Base-by-base conservation (phyloP, 1,140 invertebrate species). In the Pseudachorutes palmiensis region DNA sequence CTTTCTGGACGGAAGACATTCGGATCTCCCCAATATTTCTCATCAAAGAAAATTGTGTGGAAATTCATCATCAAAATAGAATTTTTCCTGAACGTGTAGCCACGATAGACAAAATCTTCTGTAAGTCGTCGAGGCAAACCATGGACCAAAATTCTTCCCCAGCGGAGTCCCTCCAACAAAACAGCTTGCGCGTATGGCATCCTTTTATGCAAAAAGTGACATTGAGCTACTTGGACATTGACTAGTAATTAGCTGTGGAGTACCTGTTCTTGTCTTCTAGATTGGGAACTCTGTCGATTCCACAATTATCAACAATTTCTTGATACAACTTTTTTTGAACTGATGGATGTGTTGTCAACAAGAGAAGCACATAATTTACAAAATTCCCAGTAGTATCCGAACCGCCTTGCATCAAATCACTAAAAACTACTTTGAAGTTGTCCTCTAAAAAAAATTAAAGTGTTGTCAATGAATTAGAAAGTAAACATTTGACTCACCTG, bases 311-410 rank as follows among this genome's bases (percentile, higher is more conserved):
- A 74, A 92, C 90, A 67, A 94, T 86, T 81, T 94, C 90, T 59
- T 84, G 81, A 67, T 89, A 87, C 0, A 88, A 87, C 77, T 86
- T 88, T 64, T 80, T 82, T 74, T 93, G 91, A 1, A 92, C 83
- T 24, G 89, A 81, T 19, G 87, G 89, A 75, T 88, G 82, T 48
- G 86, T 76, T 0, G 91, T 82, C 65, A 94, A 77, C 70, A 89
- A 86, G 61, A 92, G 83, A 63, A 94, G 86, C 48, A 85, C 83
- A 75, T 90, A 91, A 22, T 84, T 83, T 68, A 91, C 78, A 28
- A 84, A 85, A 74, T 90, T 90, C 29, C 83, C 85, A 0, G 89
- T 90, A 0, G 90, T 91, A 77, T 92, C 89, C 0, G 88, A 87
- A 0, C 89, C 90, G 28, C 88, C 89, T 78, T 90, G 86, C 62